Evolutionary conservation across 2,888 invertebrate species (phyloP), one percentile per base, ranked within the genome.

Genomic region (Girardia tigrina): DNA sequence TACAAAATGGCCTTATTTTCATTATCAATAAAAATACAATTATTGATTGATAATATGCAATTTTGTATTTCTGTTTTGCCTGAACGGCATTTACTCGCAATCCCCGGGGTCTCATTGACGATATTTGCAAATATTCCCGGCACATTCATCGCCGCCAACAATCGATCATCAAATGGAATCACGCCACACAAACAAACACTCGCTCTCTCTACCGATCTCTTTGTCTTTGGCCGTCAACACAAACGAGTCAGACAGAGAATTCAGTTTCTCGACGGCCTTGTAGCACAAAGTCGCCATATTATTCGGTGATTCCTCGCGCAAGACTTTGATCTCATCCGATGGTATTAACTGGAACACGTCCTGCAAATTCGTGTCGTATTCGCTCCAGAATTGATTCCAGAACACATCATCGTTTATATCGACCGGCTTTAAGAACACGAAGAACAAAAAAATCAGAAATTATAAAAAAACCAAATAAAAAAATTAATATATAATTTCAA

Each of bases 361-460:
- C 77, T 84, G 83, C 1, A 94, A 90, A 80, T 89, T 91, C 8
- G 92, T 91, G 42, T 92, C 90, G 83, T 91, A 92, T 80, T 95
- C 94, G 69, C 91, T 90, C 97, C 97, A 98, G 83, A 99, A 95
- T 85, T 98, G 95, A 82, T 94, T 93, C 98, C 98, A 99, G 85
- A 98, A 98, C 75, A 88, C 87, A 80, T 94, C 91, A 83, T 97
- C 93, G 77, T 87, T 88, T 28, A 92, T 89, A 84, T 94, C 94
- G 79, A 97, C 91, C 75, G 91, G 90, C 92, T 26, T 36, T 36
- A 36, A 84, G 84, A 79, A 77, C 70, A 77, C 75, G 16, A 16
- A 26, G 74, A 23, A 14, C 12, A 72, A n/a, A 74, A 74, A 70
- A 0, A 0, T n/a, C 29, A 26, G n/a, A 70, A n/a, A 1, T 14